Base-by-base conservation (phyloP, 2,888 invertebrate species). In the Spicauda simplicius region DNA sequence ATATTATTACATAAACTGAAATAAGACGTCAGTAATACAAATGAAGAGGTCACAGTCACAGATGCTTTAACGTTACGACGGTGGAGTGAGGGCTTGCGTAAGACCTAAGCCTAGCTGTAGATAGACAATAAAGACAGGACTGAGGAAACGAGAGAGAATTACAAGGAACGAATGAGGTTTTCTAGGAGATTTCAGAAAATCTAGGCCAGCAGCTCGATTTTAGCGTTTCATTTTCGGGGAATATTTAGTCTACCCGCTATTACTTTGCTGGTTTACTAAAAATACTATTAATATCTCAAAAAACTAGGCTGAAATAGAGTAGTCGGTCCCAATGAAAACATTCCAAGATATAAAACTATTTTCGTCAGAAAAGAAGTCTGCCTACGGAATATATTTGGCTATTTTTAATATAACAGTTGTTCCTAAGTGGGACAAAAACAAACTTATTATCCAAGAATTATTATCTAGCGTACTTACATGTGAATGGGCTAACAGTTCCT, bases 401-500 rank as follows among this genome's bases (percentile, higher is more conserved):
- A 50, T 30, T 52, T 33, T 19, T 58, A 65, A 54, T 12, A 54
- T n/a, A 16, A 66, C 50, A 50, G 19, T 62, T 62, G 62, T 54
- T 62, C 41, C 60, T 33, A 66, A 66, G 55, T 66, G 50, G 54
- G 41, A 54, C 54, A 55, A 55, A 60, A 69, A 69, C 71, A 69
- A 72, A 72, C 64, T 69, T 62, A 58, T 53, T 64, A 59, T 70
- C 60, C 59, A 60, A 69, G 69, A 76, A 62, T 55, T 62, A 67
- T 52, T 52, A 59, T 50, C 55, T 30, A 0, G 16, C 68, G 73
- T 80, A 96, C 97, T 97, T 95, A 99, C 99, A 95, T 99, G 99
- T 81, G 99, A 97, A 94, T 99, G 98, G 77, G 99, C 97, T 89
- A 99, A 95, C 89, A 99, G 95, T 95, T 99, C 99, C 92, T 99